These are phyloP conservation scores for Vireo griseus DNA, from an alignment of 2,797 vertebrate genomes.

Conservation along the genomic window DNA sequence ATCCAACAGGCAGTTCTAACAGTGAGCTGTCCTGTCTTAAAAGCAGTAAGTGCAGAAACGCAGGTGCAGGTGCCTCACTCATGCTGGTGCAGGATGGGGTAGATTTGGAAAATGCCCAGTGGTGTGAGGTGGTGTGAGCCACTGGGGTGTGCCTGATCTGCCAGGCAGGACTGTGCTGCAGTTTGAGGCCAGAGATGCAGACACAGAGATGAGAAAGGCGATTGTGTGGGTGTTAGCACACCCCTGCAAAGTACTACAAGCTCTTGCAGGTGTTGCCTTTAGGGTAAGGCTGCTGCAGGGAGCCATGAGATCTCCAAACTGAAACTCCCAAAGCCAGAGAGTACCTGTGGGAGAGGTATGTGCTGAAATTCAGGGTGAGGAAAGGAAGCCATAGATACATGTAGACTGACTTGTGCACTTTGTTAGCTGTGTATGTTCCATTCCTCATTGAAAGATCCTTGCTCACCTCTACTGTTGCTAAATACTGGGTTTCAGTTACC, in stretches of 20 bases:
- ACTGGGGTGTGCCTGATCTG: not conserved
- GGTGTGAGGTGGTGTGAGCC: not conserved
- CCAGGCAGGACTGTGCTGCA: not conserved
- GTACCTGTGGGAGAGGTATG: not conserved
- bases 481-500: not conserved
- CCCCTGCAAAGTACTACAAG: not conserved
- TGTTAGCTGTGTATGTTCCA: not conserved
- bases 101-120: not conserved
- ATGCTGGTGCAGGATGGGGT: not conserved
- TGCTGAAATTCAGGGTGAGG: slow-evolving; percentile 19
- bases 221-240: slow-evolving; percentile 17
- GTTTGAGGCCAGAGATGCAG: not conserved
- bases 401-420: not conserved
- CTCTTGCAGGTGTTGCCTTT: slow-evolving; percentile 44
- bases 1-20: not conserved
- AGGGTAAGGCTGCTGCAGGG: slow-evolving; percentile 43
- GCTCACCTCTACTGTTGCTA: not conserved
- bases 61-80: not conserved
- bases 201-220: not conserved
- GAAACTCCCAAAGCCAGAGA: slow-evolving; percentile 36
- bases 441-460: not conserved
- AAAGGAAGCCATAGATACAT: not conserved
- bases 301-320: slow-evolving; percentile 15
- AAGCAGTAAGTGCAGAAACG: not conserved
- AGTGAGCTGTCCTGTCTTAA: not conserved